phyloP scores from a whole-genome alignment of 2,888 invertebrate species.

The Parapristionchus giblindavisi region DNA sequence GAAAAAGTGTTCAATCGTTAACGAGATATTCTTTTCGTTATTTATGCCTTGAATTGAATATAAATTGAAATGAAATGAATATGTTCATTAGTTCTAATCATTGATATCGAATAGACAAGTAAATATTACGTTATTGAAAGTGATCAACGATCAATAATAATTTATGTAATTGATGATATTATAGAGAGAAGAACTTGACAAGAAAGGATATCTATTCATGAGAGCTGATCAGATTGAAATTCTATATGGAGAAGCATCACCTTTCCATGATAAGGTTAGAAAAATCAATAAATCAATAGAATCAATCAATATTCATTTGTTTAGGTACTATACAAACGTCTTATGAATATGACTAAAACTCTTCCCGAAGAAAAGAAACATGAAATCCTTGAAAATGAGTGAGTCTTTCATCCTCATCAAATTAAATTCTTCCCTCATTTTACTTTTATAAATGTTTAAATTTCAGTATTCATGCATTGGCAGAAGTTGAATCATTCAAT shows the following conservation, averaged over 20 bases:
- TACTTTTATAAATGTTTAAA: background rate
- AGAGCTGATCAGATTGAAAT: slow-evolving; percentile 57
- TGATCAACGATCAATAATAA: no score
- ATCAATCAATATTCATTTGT: background rate
- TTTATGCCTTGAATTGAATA: background rate
- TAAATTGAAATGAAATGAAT: background rate
- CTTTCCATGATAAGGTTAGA: slow-evolving; percentile 51
- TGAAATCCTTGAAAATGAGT: slow-evolving; percentile 53
- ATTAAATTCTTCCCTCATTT: background rate
- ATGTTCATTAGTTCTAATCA: background rate
- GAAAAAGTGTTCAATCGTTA: no score
- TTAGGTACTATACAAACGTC: slow-evolving; percentile 32
- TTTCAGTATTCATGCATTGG: slow-evolving; percentile 57
- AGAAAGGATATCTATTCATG: slow-evolving; percentile 59
- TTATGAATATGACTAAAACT: slow-evolving; percentile 49
- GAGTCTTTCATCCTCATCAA: slow-evolving; percentile 29
- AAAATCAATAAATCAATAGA: background rate
- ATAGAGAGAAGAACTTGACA: slow-evolving; percentile 57
- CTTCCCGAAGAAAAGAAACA: slow-evolving; percentile 48
- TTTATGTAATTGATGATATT: background rate
- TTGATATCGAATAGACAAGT: no score
- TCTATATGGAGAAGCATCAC: slow-evolving; percentile 62
- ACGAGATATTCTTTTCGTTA: background rate
- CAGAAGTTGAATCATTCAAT: slow-evolving; percentile 53
- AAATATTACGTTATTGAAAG: no score